Conservation (phyloP, 2,113 vertebrate genomes). For the Oenanthe oenanthe region DNA sequence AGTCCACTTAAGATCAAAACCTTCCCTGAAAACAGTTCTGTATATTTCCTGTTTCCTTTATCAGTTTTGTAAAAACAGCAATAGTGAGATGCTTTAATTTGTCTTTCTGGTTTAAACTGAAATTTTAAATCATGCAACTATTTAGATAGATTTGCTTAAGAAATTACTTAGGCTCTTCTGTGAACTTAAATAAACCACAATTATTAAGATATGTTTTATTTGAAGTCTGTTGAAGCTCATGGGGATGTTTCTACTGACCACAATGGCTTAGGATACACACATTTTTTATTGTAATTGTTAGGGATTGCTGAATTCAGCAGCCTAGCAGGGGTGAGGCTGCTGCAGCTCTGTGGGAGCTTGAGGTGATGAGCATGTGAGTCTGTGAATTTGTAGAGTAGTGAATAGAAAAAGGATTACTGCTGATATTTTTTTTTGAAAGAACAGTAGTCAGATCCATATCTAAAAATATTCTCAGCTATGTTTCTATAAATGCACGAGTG, state of each 20-base stretch:
- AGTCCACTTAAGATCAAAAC: neutral
- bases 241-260: neutral
- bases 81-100: neutral
- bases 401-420: neutral
- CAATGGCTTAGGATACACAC: neutral
- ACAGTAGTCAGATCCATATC: neutral
- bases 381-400: neutral
- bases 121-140: neutral
- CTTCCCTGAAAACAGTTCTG: neutral
- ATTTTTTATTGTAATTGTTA: neutral
- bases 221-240: neutral
- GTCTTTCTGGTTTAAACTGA: neutral
- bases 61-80: neutral
- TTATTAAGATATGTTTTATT: neutral
- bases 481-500: neutral
- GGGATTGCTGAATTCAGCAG: neutral
- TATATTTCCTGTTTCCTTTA: neutral
- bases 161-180: neutral
- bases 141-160: neutral
- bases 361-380: neutral
- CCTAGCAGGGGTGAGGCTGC: neutral
- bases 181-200: neutral
- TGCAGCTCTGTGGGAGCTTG: neutral
- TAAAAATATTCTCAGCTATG: neutral
- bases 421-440: neutral